These are phyloP conservation scores for Platynereis dumerilii DNA, from an alignment of 2,888 invertebrate genomes.

Conservation along the genomic window DNA sequence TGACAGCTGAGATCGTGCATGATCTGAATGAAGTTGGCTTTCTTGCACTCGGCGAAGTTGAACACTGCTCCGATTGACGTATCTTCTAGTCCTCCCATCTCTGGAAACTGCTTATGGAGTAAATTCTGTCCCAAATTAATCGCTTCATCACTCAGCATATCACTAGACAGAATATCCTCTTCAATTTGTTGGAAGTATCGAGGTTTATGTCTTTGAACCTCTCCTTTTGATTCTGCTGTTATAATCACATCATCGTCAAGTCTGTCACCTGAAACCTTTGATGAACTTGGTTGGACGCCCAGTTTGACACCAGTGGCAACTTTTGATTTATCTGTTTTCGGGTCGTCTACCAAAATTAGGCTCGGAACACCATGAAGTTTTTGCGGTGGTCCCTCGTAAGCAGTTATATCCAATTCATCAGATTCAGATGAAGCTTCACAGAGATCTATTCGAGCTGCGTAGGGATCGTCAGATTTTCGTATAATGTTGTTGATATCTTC, in stretches of 20 bases:
- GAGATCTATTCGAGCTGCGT: too few relatives aligned
- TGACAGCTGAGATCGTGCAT: conserved; percentile 5
- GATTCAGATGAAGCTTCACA: too few relatives aligned
- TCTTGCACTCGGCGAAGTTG: background rate
- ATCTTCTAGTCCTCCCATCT: conserved; percentile 5
- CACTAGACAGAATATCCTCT: background rate
- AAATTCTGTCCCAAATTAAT: conserved; percentile 2
- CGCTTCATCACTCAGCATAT: conserved; percentile 1
- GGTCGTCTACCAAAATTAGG: too few relatives aligned
- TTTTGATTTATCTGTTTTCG: too few relatives aligned
- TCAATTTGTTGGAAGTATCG: background rate
- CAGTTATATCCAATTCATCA: too few relatives aligned
- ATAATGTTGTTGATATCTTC: too few relatives aligned
- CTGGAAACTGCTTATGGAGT: background rate
- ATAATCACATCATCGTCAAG: background rate
- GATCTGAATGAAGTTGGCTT: background rate
- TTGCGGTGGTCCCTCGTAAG: too few relatives aligned
- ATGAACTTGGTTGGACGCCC: too few relatives aligned
- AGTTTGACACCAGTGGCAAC: too few relatives aligned
- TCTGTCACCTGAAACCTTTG: background rate
- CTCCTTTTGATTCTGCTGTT: background rate
- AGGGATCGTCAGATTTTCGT: too few relatives aligned
- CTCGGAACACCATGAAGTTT: too few relatives aligned
- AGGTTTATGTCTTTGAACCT: background rate
- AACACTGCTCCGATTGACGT: background rate